Conservation (phyloP, 2,113 vertebrate genomes). For the Oophaga pumilio region DNA sequence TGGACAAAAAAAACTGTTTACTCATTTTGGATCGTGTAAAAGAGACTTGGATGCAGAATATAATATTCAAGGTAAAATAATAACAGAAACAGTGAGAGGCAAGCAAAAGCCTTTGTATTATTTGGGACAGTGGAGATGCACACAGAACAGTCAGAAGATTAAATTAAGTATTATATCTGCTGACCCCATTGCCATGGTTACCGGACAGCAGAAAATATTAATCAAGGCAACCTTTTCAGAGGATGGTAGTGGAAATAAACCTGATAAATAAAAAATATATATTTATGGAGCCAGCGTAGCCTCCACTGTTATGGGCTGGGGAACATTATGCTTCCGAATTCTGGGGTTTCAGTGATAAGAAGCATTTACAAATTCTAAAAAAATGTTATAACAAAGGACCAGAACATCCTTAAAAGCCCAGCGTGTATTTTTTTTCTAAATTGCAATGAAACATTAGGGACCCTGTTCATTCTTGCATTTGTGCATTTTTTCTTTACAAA, state of each 20-base stretch:
- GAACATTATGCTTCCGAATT: constrained; percentile 61
- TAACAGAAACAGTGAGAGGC: constrained; percentile 58
- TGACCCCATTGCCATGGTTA: constrained; percentile 99
- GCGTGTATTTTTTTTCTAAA: constrained; percentile 54
- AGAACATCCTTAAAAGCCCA: background rate
- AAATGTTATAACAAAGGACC: constrained; percentile 58
- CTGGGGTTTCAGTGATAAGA: constrained; percentile 68
- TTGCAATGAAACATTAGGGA: background rate
- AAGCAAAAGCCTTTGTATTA: constrained; percentile 77
- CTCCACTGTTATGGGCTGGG: constrained; percentile 45
- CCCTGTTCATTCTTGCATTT: too few relatives aligned
- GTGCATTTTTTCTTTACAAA: too few relatives aligned
- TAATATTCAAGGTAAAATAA: constrained; percentile 70
- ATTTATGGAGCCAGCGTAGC: constrained; percentile 69
- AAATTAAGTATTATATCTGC: constrained; percentile 99
- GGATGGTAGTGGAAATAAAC: constrained; percentile 73
- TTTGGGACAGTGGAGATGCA: constrained; percentile 76
- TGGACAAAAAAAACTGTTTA: constrained; percentile 61
- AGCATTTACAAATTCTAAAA: constrained; percentile 61
- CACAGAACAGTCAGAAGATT: constrained; percentile 90
- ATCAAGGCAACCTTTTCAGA: constrained; percentile 88
- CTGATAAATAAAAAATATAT: constrained; percentile 80
- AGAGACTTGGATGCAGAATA: constrained; percentile 74
- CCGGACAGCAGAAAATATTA: constrained; percentile 98
- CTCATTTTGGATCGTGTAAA: constrained; percentile 74